Percentiles rank a stretch among this genome's conserved stretches.
phyloP scores from a whole-genome alignment of 2,113 vertebrate genomes.

The Pseudonaja textilis region DNA sequence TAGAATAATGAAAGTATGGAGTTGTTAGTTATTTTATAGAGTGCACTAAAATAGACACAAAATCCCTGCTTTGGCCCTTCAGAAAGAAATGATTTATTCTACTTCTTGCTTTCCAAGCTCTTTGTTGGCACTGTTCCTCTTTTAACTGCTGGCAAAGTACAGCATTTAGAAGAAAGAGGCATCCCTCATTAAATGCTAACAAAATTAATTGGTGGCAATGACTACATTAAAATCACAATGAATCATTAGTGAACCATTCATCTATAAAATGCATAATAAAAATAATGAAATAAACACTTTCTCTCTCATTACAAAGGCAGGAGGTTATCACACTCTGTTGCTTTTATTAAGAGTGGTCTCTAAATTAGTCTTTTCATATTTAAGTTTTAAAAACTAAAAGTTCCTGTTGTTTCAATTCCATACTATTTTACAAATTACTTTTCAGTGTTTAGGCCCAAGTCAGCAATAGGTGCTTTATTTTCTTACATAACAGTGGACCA shows the following conservation, averaged over 20 bases:
- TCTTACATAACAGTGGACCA: not conserved
- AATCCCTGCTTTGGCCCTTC: not conserved
- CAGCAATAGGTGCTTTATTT: not conserved
- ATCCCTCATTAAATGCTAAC: not conserved
- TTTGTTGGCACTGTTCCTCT: not conserved
- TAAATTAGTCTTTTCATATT: constrained; percentile 18
- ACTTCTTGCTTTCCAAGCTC: not conserved
- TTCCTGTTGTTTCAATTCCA: not conserved
- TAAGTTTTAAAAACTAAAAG: constrained; percentile 1
- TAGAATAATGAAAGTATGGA: constrained; percentile 21
- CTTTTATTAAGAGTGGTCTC: constrained; percentile 21
- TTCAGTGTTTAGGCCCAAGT: not conserved
- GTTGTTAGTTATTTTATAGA: not conserved
- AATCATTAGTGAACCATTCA: constrained; percentile 34
- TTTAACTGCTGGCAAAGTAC: not conserved
- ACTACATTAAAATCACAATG: constrained; percentile 22
- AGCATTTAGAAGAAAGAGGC: not conserved
- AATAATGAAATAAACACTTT: constrained; percentile 36
- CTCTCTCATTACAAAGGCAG: constrained; percentile 15
- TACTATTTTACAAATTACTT: not conserved
- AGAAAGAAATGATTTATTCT: constrained; percentile 3
- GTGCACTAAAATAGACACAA: constrained; percentile 8
- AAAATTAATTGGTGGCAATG: constrained; percentile 31
- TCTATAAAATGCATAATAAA: constrained; percentile 32
- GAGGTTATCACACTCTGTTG: constrained; percentile 33